Evolutionary conservation across 2,113 vertebrate species (phyloP), one percentile per base, ranked within the genome.

Genomic region (Platichthys flesus): DNA sequence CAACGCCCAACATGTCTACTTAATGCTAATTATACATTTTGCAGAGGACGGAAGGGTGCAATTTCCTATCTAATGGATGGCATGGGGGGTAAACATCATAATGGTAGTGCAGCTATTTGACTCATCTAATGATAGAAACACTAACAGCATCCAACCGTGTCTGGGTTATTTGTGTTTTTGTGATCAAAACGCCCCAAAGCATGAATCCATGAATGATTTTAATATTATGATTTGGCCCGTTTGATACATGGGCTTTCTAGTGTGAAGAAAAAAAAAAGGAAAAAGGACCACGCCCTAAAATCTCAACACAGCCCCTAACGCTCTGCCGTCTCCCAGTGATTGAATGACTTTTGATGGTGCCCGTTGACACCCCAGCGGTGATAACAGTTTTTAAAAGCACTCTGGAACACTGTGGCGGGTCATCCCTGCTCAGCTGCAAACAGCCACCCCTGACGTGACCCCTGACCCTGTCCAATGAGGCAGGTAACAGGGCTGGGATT

Each of bases 401-500:
- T 85, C 73, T 75, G 66, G 42, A 26, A 51, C 66, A 21, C 21
- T 13, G 45, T 55, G 28, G 57, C 2, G 51, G 79, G 82, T 72
- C 84, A 87, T 82, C 62, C 63, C 65, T 28, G 75, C 76, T 66
- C 84, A 62, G 84, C 85, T 85, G 84, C 49, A 28, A 80, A 66
- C 52, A 78, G 52, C 51, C 76, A 28, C 83, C 24, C 16, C 67
- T 62, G 56, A 71, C 31, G 21, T 74, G 85, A 88, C 89, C 92
- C 90, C 31, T 90, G 88, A 92, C 90, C 90, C 66, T 52, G 78
- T 76, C 81, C 89, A 93, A 82, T 90, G 90, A 90, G 83, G 90
- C 93, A 92, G 93, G 89, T 92, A 94, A 94, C 85, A 64, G 89
- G 79, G 80, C 83, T 76, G 75, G 78, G 85, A 93, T 93, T 90